Evolutionary conservation across 1,140 invertebrate genomes (phyloP), one percentile per base, ranked within the genome.

Genomic region (Camponotus pennsylvanicus): DNA sequence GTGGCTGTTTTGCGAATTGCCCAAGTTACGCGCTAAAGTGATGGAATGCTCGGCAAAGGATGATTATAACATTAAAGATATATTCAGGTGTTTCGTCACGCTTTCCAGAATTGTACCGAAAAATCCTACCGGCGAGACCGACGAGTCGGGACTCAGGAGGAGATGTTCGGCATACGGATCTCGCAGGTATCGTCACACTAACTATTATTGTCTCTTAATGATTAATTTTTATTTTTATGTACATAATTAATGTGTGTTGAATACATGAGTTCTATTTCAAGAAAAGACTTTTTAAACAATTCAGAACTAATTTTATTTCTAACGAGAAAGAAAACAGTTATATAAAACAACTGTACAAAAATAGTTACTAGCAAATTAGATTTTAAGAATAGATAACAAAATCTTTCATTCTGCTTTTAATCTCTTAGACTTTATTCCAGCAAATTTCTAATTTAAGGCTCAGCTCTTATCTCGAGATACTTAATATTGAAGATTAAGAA

Each of bases 11-110:
- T 97, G 97, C 90, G 96, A 97, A 92, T 93, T 98, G 80, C 97
- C 97, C 0, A 97, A 96, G 93, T 95, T 97, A 93, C 97, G 97
- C 90, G 97, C 96, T 59, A 97, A 97, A 93, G 96, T 98, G 18
- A 96, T 98, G 89, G 97, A 98, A 93, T 98, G 97, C 90, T 98
- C 97, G 2, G 97, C 97, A 4, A 98, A 98, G 93, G 97, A 97
- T 86, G 97, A 98, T 92, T 96, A 96, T 90, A 97, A 97, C 93
- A 96, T 98, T 78, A 97, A 97, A 91, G 97, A 98, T 86, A 96
- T 98, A 63, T 97, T 97, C 92, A 96, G 97, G 88, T 96, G 96
- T 86, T 97, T 97, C 93, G 95, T 97, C 67, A 97, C 96, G 2
- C 94, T 97, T 15, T 97, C 97, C 3, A 96, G 96, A 90, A 97